Evolutionary conservation across 2,888 invertebrate genomes (phyloP).

Genomic region (Dugesia japonica): DNA sequence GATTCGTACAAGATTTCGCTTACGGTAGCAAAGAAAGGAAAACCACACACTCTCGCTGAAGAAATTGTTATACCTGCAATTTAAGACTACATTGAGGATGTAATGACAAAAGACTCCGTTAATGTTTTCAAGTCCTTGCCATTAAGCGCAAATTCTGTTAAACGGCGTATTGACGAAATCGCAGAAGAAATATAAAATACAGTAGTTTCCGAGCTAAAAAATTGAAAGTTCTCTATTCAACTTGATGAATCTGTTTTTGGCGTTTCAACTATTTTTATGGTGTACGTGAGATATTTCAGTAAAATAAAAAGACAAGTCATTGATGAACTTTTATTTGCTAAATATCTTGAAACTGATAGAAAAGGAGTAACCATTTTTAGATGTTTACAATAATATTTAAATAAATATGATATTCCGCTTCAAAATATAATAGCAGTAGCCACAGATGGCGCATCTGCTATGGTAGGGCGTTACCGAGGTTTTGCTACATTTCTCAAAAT

Average conservation of each 20-base stretch:
- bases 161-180: neutral
- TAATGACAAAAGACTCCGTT: neutral
- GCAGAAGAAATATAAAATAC: constrained; percentile 6
- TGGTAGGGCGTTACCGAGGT: constrained; percentile 14
- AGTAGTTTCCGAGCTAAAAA: constrained; percentile 5
- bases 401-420: constrained; percentile 16
- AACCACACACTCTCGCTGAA: too few relatives aligned
- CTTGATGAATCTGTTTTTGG: constrained; percentile 12
- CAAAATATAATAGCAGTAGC: neutral
- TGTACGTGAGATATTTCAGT: neutral
- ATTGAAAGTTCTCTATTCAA: constrained; percentile 1
- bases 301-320: constrained; percentile 7
- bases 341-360: constrained; percentile 15
- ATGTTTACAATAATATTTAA: constrained; percentile 13
- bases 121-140: neutral
- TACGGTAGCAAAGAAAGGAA: too few relatives aligned
- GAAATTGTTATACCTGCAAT: too few relatives aligned
- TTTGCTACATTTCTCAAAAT: neutral
- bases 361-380: neutral
- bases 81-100: too few relatives aligned
- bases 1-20: too few relatives aligned
- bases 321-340: constrained; percentile 12
- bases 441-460: constrained; percentile 8
- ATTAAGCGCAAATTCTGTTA: too few relatives aligned
- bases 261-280: neutral